Conservation (phyloP, 1,140 invertebrate genomes). For the Musca domestica region DNA sequence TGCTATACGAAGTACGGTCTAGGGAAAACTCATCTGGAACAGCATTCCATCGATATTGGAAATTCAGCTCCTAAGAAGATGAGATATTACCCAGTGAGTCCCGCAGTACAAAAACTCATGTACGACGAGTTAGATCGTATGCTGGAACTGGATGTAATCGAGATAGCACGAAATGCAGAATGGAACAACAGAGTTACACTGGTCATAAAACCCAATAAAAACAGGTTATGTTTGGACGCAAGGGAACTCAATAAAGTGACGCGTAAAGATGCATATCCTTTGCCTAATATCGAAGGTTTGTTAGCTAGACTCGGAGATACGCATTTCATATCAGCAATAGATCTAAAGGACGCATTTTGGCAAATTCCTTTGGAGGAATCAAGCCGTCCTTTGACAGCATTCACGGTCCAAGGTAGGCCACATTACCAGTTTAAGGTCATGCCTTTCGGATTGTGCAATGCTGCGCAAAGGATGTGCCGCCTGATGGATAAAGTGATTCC, state of each 20-base stretch:
- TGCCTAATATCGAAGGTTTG: too few relatives aligned
- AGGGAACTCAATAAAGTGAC: too few relatives aligned
- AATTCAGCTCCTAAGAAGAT: background rate
- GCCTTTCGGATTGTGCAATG: too few relatives aligned
- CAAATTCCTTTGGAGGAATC: background rate
- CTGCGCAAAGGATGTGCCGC: too few relatives aligned
- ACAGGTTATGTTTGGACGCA: background rate
- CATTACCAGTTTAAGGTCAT: too few relatives aligned
- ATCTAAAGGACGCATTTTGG: background rate
- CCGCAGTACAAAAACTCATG: too few relatives aligned
- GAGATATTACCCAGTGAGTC: too few relatives aligned
- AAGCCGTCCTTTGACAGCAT: background rate
- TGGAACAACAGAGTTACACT: background rate
- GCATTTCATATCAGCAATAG: background rate
- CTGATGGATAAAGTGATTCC: background rate
- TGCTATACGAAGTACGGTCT: too few relatives aligned
- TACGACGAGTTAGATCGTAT: background rate
- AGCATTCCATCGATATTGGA: background rate
- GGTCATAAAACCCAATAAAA: too few relatives aligned
- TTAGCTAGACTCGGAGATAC: too few relatives aligned
- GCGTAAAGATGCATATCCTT: too few relatives aligned
- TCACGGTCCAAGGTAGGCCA: background rate
- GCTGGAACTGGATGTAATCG: background rate
- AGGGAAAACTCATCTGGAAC: background rate
- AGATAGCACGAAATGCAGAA: too few relatives aligned